Percentiles rank a stretch among this genome's conserved stretches.
These are phyloP conservation scores for Sebastes minor DNA, from an alignment of 2,797 vertebrate species.

Conservation along the genomic window DNA sequence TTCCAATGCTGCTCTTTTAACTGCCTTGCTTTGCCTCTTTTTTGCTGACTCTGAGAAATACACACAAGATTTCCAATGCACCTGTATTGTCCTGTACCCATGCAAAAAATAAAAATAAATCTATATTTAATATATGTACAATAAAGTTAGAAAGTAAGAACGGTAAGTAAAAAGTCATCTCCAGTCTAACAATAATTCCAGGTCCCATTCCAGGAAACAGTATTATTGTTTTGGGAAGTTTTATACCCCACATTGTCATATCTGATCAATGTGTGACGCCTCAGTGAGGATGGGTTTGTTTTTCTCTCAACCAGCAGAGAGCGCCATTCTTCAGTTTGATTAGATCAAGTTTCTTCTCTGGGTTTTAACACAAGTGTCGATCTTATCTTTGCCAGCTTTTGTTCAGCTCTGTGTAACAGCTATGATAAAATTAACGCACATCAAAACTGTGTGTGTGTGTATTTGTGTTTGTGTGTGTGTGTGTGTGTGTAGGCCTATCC, in stretches of 20 bases:
- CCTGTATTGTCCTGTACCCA: neutral
- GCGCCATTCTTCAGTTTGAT: conserved; percentile 45
- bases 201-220: neutral
- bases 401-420: conserved; percentile 12
- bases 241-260: neutral
- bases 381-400: conserved; percentile 27
- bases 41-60: too few species aligned
- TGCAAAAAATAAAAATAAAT: neutral
- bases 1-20: too few species aligned
- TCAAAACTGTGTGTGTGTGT: neutral
- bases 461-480: neutral
- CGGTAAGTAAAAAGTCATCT: neutral
- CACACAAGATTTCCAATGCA: neutral
- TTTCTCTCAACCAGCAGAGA: conserved; percentile 65
- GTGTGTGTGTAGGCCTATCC: neutral
- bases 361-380: conserved; percentile 21
- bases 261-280: neutral
- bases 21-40: too few species aligned
- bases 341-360: neutral
- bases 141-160: neutral
- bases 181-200: neutral
- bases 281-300: neutral
- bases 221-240: neutral
- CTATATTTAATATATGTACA: neutral
- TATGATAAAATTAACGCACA: neutral